Evolutionary conservation across 2,113 vertebrate species (phyloP).

Genomic region (Python bivittatus): DNA sequence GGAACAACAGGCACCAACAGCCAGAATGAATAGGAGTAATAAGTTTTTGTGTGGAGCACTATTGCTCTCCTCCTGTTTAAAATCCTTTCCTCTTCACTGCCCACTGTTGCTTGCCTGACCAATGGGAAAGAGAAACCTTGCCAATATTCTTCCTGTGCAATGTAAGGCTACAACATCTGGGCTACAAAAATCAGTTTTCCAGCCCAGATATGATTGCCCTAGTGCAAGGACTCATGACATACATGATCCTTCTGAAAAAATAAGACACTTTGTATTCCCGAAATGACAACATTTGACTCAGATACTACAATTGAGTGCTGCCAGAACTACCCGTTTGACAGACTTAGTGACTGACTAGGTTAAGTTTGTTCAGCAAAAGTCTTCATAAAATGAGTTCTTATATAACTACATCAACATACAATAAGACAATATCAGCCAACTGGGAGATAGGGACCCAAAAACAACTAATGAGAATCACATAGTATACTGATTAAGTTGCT

Average conservation of each 20-base stretch:
- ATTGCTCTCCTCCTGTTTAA: background rate
- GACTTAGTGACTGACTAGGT: background rate
- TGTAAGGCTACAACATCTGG: background rate
- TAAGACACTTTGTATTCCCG: background rate
- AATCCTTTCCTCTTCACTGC: background rate
- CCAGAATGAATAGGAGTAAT: background rate
- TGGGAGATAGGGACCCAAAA: background rate
- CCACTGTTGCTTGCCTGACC: background rate
- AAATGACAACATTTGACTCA: background rate
- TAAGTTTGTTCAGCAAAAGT: background rate
- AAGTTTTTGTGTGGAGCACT: background rate
- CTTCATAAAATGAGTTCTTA: background rate
- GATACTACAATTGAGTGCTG: background rate
- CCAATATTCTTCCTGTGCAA: background rate
- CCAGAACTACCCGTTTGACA: background rate
- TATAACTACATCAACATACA: background rate
- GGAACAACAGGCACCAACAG: background rate
- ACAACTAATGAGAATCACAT: background rate
- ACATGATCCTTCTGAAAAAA: background rate
- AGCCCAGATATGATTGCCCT: no score
- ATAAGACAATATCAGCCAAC: background rate
- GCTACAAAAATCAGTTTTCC: background rate
- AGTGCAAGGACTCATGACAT: background rate
- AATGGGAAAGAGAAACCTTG: background rate
- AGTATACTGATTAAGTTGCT: no score